Percentiles rank a stretch among this genome's conserved stretches.
phyloP scores from a whole-genome alignment of 2,888 invertebrate genomes.

The Exocentrus adspersus region DNA sequence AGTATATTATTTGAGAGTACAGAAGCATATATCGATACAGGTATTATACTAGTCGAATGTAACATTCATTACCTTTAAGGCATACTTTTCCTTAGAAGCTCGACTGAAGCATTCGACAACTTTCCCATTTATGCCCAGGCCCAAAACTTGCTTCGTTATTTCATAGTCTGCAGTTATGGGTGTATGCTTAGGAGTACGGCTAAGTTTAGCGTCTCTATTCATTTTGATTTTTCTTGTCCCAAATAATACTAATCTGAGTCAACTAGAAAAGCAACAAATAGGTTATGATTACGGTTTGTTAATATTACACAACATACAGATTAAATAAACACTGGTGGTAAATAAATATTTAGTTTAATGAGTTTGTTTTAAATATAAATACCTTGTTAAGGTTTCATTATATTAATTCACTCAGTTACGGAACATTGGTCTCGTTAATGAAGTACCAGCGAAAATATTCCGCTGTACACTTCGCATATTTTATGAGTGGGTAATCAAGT shows the following conservation, averaged over 20 bases:
- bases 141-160: constrained; percentile 92
- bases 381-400: constrained; percentile 11
- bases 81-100: constrained; percentile 81
- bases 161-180: constrained; percentile 91
- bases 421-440: constrained; percentile 15
- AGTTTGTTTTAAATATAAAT: constrained; percentile 10
- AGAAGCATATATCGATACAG: too few relatives aligned
- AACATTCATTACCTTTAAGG: constrained; percentile 84
- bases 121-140: constrained; percentile 98
- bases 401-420: constrained; percentile 15
- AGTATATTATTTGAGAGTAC: too few relatives aligned
- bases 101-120: constrained; percentile 93
- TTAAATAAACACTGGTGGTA: constrained; percentile 5
- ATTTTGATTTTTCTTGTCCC: constrained; percentile 29
- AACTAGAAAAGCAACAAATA: constrained; percentile 11
- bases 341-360: constrained; percentile 9
- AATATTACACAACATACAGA: constrained; percentile 20
- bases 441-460: constrained; percentile 7
- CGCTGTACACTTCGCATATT: constrained; percentile 2
- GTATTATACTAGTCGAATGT: too few relatives aligned
- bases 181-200: constrained; percentile 75
- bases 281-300: constrained; percentile 12
- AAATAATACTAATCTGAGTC: constrained; percentile 5
- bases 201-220: constrained; percentile 51
- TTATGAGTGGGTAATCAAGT: not conserved